Conservation (phyloP, 2,888 invertebrate species). For the Chromoteleia sp. region DNA sequence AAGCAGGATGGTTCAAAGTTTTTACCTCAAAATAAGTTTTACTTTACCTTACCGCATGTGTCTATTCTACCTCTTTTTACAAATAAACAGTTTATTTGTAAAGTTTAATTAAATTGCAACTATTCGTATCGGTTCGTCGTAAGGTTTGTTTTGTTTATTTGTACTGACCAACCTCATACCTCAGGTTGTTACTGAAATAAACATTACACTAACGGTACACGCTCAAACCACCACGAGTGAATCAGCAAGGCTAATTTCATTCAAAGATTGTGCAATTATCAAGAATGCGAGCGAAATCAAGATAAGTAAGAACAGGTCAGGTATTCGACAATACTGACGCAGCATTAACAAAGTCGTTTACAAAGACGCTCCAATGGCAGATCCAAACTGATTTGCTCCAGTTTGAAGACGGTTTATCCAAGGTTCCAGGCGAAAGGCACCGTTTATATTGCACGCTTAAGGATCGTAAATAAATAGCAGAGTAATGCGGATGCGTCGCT, state of each 20-base stretch:
- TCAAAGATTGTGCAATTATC: slow-evolving; percentile 55
- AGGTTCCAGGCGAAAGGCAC: slow-evolving; percentile 59
- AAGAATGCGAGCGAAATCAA: slow-evolving; percentile 44
- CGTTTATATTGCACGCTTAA: slow-evolving; percentile 23
- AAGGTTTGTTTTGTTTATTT: slow-evolving; percentile 29
- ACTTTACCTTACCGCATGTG: no score
- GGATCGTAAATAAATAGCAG: slow-evolving; percentile 61
- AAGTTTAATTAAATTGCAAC: slow-evolving; percentile 16
- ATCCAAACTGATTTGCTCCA: slow-evolving; percentile 59
- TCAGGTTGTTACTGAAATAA: slow-evolving; percentile 39
- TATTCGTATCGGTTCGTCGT: slow-evolving; percentile 10
- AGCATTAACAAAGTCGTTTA: slow-evolving; percentile 50
- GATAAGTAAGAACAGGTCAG: slow-evolving; percentile 39
- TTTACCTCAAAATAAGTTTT: no score
- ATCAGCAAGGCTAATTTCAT: slow-evolving; percentile 59
- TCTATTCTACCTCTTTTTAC: no score
- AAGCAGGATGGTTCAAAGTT: no score
- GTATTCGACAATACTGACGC: slow-evolving; percentile 49
- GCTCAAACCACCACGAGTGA: slow-evolving; percentile 24
- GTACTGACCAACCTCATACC: slow-evolving; percentile 24
- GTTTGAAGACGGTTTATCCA: slow-evolving; percentile 58
- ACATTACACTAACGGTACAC: slow-evolving; percentile 9
- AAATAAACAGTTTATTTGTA: neutral
- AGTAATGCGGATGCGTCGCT: slow-evolving; percentile 56
- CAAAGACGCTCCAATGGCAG: slow-evolving; percentile 41